Evolutionary conservation across 2,113 vertebrate genomes (phyloP), one percentile per base, ranked within the genome.

Genomic region (Psilopogon haemacephalus): DNA sequence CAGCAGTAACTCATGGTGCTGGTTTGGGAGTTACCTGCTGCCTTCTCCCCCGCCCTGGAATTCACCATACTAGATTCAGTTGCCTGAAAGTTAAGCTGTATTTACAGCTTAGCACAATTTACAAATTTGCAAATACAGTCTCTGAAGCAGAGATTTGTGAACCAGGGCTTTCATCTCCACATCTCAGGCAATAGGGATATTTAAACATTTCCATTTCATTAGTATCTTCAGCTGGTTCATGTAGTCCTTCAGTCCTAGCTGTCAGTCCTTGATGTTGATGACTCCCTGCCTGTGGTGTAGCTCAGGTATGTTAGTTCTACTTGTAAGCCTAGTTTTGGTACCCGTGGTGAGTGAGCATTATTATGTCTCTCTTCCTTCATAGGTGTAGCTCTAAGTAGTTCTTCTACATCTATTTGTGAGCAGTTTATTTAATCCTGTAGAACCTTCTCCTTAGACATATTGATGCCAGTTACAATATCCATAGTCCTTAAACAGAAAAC

Each of bases 261-360:
- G 7, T 75, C 35, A 33, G 3, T 77, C 42, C 17, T 38, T 48
- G 30, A 26, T 80, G 12, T 26, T 48, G 28, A 78, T 40, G 12
- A 28, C 9, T 50, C 37, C 4, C 0, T 67, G 13, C 74, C 44
- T 6, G 7, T 58, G 2, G 1, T 24, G 2, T 67, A 50, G 14
- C 35, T 81, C 12, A 40, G 42, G 8, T 65, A 21, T 32, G 6
- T 71, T 33, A 64, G 0, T 70, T 86, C 15, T 69, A 0, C 8
- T 64, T 54, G 24, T 30, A 21, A 71, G 33, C 6, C 16, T 46
- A 17, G 13, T 69, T 12, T 62, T 42, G 19, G 14, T 24, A 18
- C 24, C 27, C 1, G 0, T 55, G 21, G 3, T 87, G 28, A 2
- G 2, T 67, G 33, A 73, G 37, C 8, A 18, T 55, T 24, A 4